Evolutionary conservation across 1,140 invertebrate species (phyloP), one percentile per base, ranked within the genome.

Genomic region (Drosophila erecta): DNA sequence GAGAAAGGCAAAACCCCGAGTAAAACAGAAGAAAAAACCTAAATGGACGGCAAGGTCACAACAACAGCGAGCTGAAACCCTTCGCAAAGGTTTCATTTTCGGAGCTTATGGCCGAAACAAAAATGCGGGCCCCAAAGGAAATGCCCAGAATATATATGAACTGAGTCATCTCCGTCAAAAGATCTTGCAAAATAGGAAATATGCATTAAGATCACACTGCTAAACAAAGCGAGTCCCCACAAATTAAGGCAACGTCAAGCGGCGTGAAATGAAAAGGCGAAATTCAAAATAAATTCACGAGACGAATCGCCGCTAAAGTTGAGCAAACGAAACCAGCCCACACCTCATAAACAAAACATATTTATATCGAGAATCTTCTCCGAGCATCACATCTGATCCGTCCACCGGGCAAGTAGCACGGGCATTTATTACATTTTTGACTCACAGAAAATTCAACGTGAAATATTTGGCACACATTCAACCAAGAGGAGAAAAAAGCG

Each of bases 391-490:
- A 30, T 30, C 30, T 10, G 41, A 56, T 56, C 41, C 38, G 35
- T 71, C 22, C 40, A 33, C 20, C 15, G 12, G 22, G 24, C 53
- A 41, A 40, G 55, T 51, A 51, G 49, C 55, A 37, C 38, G 24
- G 17, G 60, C 65, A 76, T 76, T 76, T 76, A 76, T 74, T 74
- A 74, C 71, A 76, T 57, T 66, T 75, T 76, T 76, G 72, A 76
- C 33, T 76, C 72, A 67, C 44, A 33, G 41, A 77, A 60, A 61
- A 43, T 56, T 61, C 50, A 56, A 77, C 76, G 66, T 73, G 67
- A 81, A 83, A 81, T 81, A 83, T 81, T 81, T 81, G 79, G 79
- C 79, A 81, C 79, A 83, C 69, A 78, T 76, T 81, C 79, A 81
- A 81, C 55, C 38, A 37, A 65, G 35, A 74, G 53, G 30, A 47